phyloP scores from a whole-genome alignment of 2,113 vertebrate species.

The Micromys minutus region DNA sequence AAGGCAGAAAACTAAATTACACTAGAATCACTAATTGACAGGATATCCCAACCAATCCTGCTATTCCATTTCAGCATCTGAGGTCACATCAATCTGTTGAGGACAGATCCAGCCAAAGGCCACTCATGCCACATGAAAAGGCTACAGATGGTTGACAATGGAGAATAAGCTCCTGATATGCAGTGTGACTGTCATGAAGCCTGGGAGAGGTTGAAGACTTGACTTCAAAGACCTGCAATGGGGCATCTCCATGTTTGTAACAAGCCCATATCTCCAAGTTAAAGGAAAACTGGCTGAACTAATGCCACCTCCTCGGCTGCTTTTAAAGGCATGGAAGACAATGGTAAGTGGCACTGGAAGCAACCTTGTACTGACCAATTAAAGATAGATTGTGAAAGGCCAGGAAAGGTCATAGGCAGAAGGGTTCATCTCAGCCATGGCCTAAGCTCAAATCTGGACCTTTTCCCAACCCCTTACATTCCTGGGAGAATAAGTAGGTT shows the following conservation, averaged over 20 bases:
- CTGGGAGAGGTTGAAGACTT: conserved; percentile 33
- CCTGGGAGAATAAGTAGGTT: conserved; percentile 37
- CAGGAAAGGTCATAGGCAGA: conserved; percentile 53
- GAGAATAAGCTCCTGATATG: conserved; percentile 19
- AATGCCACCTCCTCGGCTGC: conserved; percentile 40
- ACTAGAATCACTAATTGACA: conserved; percentile 18
- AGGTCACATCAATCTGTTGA: conserved; percentile 41
- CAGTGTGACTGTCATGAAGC: not conserved
- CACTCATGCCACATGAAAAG: not conserved
- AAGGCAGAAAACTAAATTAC: conserved; percentile 33
- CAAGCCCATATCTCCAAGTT: not conserved
- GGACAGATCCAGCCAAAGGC: conserved; percentile 16
- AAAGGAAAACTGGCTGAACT: conserved; percentile 65
- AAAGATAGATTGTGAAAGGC: conserved; percentile 64
- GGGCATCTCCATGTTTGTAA: not conserved
- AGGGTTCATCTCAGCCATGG: conserved; percentile 42
- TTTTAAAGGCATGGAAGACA: conserved; percentile 60
- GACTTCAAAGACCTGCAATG: conserved; percentile 60
- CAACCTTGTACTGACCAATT: conserved; percentile 50
- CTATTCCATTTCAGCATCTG: conserved; percentile 52
- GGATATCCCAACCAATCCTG: conserved; percentile 47
- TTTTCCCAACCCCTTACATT: not conserved
- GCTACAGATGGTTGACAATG: not conserved
- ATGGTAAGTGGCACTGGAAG: conserved; percentile 53
- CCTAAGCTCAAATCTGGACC: conserved; percentile 60